Evolutionary conservation across 2,888 invertebrate species (phyloP).

Genomic region (Diachrysia chrysitis): DNA sequence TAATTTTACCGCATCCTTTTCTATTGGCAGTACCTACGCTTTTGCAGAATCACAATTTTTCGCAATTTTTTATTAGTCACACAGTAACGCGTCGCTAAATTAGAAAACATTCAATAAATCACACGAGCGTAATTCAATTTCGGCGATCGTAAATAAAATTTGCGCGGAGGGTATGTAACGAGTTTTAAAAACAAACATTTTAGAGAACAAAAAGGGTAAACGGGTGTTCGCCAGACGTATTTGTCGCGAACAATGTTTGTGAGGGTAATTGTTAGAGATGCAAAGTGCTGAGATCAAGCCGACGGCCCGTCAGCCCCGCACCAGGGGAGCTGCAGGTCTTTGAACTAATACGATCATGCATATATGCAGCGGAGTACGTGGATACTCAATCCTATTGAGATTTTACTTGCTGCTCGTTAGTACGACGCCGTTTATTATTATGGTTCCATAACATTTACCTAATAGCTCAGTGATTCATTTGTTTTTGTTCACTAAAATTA

Average conservation of each 20-base stretch:
- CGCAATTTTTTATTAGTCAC: conserved; percentile 73
- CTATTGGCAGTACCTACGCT: conserved; percentile 71
- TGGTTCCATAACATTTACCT: conserved; percentile 43
- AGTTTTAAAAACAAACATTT: conserved; percentile 85
- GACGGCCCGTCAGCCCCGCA: conserved; percentile 64
- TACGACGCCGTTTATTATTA: conserved; percentile 49
- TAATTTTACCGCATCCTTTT: conserved; percentile 85
- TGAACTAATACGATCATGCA: conserved; percentile 63
- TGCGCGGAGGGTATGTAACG: conserved; percentile 77
- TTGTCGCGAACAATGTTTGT: conserved; percentile 79
- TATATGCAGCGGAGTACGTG: conserved; percentile 25
- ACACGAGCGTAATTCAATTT: conserved; percentile 78
- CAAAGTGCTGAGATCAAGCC: conserved; percentile 82
- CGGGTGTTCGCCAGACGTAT: conserved; percentile 78
- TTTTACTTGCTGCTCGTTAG: conserved; percentile 53
- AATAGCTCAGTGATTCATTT: conserved; percentile 48
- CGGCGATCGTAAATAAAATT: conserved; percentile 81
- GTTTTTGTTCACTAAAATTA: conserved; percentile 21
- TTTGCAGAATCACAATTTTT: conserved; percentile 72
- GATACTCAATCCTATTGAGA: conserved; percentile 42
- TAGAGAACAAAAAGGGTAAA: conserved; percentile 79
- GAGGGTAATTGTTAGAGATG: conserved; percentile 85
- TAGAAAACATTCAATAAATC: conserved; percentile 85
- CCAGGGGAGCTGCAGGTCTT: conserved; percentile 71
- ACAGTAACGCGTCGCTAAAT: conserved; percentile 73